A percentile compares a stretch with the other conserved stretches of the same genome.
Conservation (phyloP, 2,113 vertebrate species). For the Regulus satrapa region DNA sequence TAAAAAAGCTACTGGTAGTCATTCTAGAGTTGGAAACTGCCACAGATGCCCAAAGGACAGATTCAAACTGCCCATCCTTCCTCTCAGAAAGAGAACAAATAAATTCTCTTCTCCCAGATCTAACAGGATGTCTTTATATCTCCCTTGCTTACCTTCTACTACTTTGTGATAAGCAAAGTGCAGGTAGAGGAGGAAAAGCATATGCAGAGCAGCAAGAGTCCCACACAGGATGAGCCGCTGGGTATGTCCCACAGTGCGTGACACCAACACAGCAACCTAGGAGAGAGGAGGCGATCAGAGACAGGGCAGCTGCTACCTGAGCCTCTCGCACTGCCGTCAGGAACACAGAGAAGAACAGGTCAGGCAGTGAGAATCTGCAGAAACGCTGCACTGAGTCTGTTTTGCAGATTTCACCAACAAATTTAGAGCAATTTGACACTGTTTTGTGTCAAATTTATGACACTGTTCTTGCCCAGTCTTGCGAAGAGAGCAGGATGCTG, state of each 20-base stretch:
- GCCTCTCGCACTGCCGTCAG: neutral
- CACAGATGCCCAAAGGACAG: neutral
- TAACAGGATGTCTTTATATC: neutral
- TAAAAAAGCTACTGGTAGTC: neutral
- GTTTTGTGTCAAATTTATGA: too few relatives aligned
- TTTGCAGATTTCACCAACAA: neutral
- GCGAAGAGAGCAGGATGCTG: neutral
- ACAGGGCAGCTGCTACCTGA: neutral
- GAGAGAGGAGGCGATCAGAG: neutral
- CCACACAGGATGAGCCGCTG: conserved; percentile 92
- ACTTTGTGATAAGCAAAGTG: conserved; percentile 98
- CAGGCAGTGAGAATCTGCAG: neutral
- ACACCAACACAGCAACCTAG: conserved; percentile 90
- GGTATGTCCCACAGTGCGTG: conserved; percentile 89
- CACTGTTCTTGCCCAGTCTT: neutral
- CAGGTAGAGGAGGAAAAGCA: conserved; percentile 97
- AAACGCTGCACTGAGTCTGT: neutral
- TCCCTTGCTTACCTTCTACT: conserved; percentile 84
- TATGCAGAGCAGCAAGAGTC: conserved; percentile 85
- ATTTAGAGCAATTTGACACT: neutral
- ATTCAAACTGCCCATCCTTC: neutral
- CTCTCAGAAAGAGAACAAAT: neutral
- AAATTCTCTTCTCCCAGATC: neutral
- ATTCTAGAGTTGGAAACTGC: neutral
- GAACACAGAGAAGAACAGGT: neutral